Conservation (phyloP, 2,113 vertebrate genomes). For the Pteronura brasiliensis region DNA sequence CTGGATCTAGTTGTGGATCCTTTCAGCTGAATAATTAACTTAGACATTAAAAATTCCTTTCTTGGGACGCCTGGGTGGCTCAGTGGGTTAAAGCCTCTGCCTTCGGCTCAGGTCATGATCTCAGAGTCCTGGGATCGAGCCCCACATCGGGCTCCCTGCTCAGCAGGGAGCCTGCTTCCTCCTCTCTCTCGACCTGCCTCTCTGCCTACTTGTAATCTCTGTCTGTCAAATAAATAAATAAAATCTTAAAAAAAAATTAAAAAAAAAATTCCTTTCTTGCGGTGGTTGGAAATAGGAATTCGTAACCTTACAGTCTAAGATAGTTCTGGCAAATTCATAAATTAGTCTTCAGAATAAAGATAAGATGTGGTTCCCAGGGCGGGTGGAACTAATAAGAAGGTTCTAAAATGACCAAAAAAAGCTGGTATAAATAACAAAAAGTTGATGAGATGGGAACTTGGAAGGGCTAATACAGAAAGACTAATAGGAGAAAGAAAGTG, state of each 20-base stretch:
- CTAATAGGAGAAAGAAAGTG: not conserved
- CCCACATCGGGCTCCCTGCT: too few species aligned
- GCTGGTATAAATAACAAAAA: not conserved
- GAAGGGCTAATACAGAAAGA: not conserved
- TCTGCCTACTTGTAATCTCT: too few species aligned
- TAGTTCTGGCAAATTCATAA: not conserved
- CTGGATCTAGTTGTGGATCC: not conserved
- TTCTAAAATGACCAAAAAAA: conserved; percentile 5
- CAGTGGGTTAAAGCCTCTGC: too few species aligned
- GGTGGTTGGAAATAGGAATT: not conserved
- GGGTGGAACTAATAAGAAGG: not conserved
- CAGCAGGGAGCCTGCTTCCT: too few species aligned
- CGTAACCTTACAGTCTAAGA: not conserved
- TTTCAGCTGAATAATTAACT: not conserved
- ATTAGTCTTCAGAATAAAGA: not conserved
- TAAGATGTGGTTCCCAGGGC: not conserved
- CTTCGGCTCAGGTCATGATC: too few species aligned
- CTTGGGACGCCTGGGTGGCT: not conserved
- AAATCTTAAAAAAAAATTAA: too few species aligned
- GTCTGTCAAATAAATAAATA: too few species aligned
- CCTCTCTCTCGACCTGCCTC: too few species aligned
- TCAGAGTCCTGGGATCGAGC: too few species aligned
- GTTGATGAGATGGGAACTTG: not conserved
- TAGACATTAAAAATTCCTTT: not conserved
- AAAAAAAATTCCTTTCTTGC: not conserved